These are phyloP conservation scores for Neogobius melanostomus DNA, from an alignment of 2,113 vertebrate genomes.

Conservation along the genomic window DNA sequence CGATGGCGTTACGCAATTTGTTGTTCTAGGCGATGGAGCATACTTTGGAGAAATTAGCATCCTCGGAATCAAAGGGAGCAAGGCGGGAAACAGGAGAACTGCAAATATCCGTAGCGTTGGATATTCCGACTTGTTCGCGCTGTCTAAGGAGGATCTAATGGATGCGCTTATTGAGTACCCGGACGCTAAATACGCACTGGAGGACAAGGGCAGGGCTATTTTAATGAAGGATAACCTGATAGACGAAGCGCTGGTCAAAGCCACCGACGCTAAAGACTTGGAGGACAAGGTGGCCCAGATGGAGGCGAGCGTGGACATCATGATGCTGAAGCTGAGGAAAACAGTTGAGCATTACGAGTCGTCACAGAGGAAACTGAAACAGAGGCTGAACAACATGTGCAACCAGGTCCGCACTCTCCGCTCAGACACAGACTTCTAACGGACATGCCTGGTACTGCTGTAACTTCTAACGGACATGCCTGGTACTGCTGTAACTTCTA, in stretches of 20 bases:
- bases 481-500: too few relatives aligned
- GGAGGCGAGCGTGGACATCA: conserved; percentile 78
- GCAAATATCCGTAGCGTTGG: conserved; percentile 74
- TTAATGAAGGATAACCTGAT: conserved; percentile 74
- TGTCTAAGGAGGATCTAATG: conserved; percentile 73
- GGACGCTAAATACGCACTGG: conserved; percentile 60
- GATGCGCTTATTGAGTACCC: conserved; percentile 67
- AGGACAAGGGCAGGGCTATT: conserved; percentile 67
- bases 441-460: neutral
- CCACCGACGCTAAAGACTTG: conserved; percentile 81
- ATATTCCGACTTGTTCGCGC: conserved; percentile 70
- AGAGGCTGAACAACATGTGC: conserved; percentile 85
- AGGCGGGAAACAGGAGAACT: conserved; percentile 70
- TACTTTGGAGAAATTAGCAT: conserved; percentile 76
- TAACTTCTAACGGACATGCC: too few relatives aligned
- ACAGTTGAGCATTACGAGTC: conserved; percentile 79
- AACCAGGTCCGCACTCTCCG: conserved; percentile 66
- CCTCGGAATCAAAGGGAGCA: conserved; percentile 73
- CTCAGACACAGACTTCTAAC: neutral
- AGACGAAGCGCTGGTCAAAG: conserved; percentile 46
- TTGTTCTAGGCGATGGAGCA: conserved; percentile 70
- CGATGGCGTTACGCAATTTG: conserved; percentile 70
- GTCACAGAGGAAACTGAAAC: conserved; percentile 84
- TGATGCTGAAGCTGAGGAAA: conserved; percentile 82
- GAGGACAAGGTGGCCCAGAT: conserved; percentile 83